Evolutionary conservation across 2,888 invertebrate species (phyloP).

Genomic region (Villa cingulata): DNA sequence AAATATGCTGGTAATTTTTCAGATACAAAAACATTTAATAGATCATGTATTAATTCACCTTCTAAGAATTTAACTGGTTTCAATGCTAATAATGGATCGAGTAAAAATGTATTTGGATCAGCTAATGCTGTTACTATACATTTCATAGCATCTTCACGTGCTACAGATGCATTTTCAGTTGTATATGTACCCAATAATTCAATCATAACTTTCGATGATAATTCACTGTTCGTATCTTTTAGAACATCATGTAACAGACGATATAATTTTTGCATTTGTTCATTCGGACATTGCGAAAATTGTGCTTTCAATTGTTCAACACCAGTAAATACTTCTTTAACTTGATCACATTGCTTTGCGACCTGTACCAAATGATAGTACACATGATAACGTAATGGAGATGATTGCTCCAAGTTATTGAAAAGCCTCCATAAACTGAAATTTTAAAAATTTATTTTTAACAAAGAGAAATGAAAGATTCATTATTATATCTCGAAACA

Average conservation of each 20-base stretch:
- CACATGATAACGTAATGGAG: conserved; percentile 78
- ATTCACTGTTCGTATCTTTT: conserved; percentile 73
- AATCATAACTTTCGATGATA: conserved; percentile 93
- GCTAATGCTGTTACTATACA: conserved; percentile 92
- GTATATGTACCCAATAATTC: conserved; percentile 93
- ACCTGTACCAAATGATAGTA: conserved; percentile 85
- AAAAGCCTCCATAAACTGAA: conserved; percentile 80
- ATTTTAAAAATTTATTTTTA: too few species aligned
- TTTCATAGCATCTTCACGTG: conserved; percentile 90
- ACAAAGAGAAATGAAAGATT: background rate
- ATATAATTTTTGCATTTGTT: conserved; percentile 83
- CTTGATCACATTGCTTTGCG: conserved; percentile 74
- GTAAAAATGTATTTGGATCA: conserved; percentile 86
- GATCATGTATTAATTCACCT: conserved; percentile 87
- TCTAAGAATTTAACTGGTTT: conserved; percentile 92
- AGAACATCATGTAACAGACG: conserved; percentile 79
- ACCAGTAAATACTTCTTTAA: conserved; percentile 70
- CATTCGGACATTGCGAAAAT: conserved; percentile 64
- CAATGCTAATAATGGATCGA: conserved; percentile 84
- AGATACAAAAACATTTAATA: conserved; percentile 87
- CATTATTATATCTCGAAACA: conserved; percentile 23
- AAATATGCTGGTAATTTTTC: conserved; percentile 87
- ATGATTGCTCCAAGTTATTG: conserved; percentile 74
- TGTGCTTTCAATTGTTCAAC: conserved; percentile 71
- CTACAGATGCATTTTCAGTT: conserved; percentile 91